Evolutionary conservation across 2,888 invertebrate species (phyloP).

Genomic region (Drosophila demipolita): DNA sequence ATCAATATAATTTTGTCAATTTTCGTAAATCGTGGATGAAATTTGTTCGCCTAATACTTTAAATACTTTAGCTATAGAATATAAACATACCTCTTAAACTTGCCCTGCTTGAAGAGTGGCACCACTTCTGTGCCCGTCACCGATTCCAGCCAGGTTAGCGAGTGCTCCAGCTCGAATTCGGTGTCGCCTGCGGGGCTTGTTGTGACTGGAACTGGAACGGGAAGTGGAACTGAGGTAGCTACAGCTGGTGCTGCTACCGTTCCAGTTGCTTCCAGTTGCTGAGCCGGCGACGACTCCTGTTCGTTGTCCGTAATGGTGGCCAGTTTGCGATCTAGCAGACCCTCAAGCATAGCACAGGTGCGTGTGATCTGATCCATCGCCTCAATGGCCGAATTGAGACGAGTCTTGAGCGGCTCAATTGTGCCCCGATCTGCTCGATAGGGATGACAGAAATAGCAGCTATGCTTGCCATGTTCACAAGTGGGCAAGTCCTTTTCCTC

Average conservation of each 20-base stretch:
- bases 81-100: conserved; percentile 83
- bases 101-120: conserved; percentile 85
- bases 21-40: not conserved
- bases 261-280: conserved; percentile 16
- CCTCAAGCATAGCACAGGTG: conserved; percentile 91
- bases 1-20: too few species aligned
- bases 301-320: conserved; percentile 68
- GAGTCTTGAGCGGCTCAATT: conserved; percentile 85
- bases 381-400: conserved; percentile 87
- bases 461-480: conserved; percentile 68
- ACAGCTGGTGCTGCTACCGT: not conserved
- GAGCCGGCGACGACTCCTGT: conserved; percentile 25
- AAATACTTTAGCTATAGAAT: too few species aligned
- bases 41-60: too few species aligned
- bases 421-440: conserved; percentile 82
- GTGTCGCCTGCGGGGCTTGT: conserved; percentile 33
- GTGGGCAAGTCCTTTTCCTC: conserved; percentile 73
- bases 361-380: conserved; percentile 92
- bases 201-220: not conserved
- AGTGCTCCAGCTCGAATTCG: conserved; percentile 84
- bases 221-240: not conserved
- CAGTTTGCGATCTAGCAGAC: conserved; percentile 86
- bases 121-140: conserved; percentile 87
- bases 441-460: conserved; percentile 74
- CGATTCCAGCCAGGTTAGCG: conserved; percentile 88